These are phyloP conservation scores for Sandelia bainsii DNA, from an alignment of 2,797 vertebrate genomes.

Conservation along the genomic window DNA sequence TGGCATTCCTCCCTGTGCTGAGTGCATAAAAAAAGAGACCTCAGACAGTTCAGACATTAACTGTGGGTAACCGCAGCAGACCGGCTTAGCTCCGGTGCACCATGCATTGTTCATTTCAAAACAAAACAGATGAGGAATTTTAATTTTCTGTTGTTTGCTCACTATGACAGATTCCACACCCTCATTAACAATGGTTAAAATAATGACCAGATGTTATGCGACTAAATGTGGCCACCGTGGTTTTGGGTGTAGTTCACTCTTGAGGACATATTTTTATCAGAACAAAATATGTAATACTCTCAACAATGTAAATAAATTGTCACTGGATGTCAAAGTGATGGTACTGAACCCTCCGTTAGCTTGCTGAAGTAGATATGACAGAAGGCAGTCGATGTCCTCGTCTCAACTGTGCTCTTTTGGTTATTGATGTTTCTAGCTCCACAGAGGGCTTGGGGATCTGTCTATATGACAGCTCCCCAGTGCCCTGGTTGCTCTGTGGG, in stretches of 20 bases:
- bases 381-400: conserved; percentile 19
- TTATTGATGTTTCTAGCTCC: conserved; percentile 54
- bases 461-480: conserved; percentile 72
- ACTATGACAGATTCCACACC: conserved; percentile 44
- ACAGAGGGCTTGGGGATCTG: conserved; percentile 29
- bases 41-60: conserved; percentile 39
- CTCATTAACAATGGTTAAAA: conserved; percentile 47
- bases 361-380: conserved; percentile 35
- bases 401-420: conserved; percentile 44
- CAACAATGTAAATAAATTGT: conserved; percentile 44
- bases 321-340: conserved; percentile 8
- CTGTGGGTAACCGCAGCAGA: conserved; percentile 56
- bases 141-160: conserved; percentile 57
- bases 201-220: conserved; percentile 54
- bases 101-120: conserved; percentile 58
- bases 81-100: conserved; percentile 29
- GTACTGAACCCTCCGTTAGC: conserved; percentile 15
- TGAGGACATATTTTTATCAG: conserved; percentile 25
- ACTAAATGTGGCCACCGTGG: conserved; percentile 56
- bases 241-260: conserved; percentile 56
- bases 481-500: conserved; percentile 54
- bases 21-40: conserved; percentile 37
- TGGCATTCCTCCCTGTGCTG: conserved; percentile 33
- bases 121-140: conserved; percentile 61
- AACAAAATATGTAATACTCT: conserved; percentile 31